These are phyloP conservation scores for Coelopa pilipes DNA, from an alignment of 2,888 invertebrate species.

Conservation along the genomic window DNA sequence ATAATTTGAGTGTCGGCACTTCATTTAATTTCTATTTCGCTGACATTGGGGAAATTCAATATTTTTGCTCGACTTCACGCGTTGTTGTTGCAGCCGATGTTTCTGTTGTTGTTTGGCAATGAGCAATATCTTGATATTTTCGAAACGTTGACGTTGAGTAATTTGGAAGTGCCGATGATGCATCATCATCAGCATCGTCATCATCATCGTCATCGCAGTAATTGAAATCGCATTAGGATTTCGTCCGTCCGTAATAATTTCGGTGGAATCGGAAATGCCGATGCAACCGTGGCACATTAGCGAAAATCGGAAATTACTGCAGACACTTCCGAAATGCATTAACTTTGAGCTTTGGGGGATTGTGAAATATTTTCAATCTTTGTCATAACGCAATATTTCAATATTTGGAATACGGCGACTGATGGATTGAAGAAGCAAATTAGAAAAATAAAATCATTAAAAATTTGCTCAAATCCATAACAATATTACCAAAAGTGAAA, in stretches of 20 bases:
- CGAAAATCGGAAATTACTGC: background rate
- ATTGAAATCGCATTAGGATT: slow-evolving; percentile 10
- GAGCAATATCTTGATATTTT: slow-evolving; percentile 17
- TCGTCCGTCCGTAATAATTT: background rate
- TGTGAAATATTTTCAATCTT: background rate
- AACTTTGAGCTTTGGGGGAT: background rate
- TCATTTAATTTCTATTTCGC: background rate
- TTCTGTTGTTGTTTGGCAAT: slow-evolving; percentile 5
- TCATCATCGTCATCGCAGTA: background rate
- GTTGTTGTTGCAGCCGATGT: background rate
- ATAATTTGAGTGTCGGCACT: too few species aligned
- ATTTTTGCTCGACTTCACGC: background rate
- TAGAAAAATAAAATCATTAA: too few species aligned
- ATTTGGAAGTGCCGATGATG: slow-evolving; percentile 5
- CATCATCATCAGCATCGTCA: background rate
- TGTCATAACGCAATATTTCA: too few species aligned
- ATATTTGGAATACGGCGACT: too few species aligned
- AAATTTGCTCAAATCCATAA: too few species aligned
- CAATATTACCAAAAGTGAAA: too few species aligned
- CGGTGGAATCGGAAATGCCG: background rate
- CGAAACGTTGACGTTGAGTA: background rate
- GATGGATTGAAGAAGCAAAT: too few species aligned
- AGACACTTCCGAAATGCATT: background rate
- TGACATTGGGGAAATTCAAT: slow-evolving; percentile 6
- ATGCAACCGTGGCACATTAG: background rate